These are phyloP conservation scores for Cephalopterus ornatus DNA, from an alignment of 2,113 vertebrate genomes.

Conservation along the genomic window DNA sequence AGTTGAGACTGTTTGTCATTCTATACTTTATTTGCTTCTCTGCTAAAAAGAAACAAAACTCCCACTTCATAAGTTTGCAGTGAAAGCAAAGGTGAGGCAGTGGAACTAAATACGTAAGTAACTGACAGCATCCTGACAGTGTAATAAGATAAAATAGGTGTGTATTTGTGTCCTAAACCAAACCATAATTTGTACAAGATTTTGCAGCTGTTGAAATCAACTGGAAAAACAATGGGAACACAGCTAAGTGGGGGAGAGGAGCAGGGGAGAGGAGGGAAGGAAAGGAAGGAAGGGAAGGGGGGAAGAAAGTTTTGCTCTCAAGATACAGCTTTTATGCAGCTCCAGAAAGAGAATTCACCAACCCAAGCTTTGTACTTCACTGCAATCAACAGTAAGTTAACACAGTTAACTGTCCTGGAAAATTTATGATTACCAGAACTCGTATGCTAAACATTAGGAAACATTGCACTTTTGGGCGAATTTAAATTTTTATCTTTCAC, in stretches of 20 bases:
- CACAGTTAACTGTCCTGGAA: neutral
- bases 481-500: neutral
- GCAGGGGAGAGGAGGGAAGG: no score
- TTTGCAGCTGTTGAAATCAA: neutral
- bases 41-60: neutral
- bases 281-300: no score
- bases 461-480: neutral
- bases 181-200: neutral
- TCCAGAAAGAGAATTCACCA: neutral
- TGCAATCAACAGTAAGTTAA: neutral
- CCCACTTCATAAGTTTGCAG: neutral
- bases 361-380: neutral
- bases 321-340: neutral
- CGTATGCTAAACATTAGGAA: neutral
- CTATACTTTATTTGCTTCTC: neutral
- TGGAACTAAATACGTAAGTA: neutral
- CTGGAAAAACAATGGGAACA: neutral
- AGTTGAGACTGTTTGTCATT: neutral
- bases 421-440: neutral
- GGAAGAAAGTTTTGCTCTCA: neutral
- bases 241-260: no score
- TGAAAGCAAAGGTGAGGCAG: neutral
- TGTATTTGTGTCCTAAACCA: neutral
- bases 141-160: neutral
- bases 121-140: neutral